Evolutionary conservation across 2,113 vertebrate species (phyloP).

Genomic region (Ceratotherium simum): DNA sequence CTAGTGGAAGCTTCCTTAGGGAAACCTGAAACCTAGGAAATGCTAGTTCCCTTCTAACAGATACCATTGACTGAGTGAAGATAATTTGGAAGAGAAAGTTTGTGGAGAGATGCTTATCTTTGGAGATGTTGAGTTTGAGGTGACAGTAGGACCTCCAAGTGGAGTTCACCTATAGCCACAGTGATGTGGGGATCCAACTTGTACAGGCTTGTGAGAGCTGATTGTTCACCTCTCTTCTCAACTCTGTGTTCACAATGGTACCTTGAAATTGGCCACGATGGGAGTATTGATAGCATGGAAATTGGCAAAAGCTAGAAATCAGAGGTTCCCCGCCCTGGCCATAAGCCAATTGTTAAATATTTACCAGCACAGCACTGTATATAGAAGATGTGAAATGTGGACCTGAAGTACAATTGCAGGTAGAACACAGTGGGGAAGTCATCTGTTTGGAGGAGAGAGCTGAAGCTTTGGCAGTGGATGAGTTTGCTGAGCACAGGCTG

Average conservation of each 20-base stretch:
- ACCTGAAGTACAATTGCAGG: not conserved
- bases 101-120: not conserved
- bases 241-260: not conserved
- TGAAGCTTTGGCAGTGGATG: not conserved
- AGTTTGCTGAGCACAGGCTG: not conserved
- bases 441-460: constrained; percentile 9
- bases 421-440: not conserved
- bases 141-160: not conserved
- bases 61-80: not conserved
- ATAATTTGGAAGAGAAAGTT: not conserved
- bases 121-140: not conserved
- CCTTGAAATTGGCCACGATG: not conserved
- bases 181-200: not conserved
- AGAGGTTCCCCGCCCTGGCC: not conserved
- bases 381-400: not conserved
- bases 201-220: not conserved
- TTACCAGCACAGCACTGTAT: not conserved
- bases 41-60: not conserved
- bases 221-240: not conserved
- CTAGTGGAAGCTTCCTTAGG: not conserved
- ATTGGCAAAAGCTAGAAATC: constrained; percentile 8
- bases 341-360: not conserved
- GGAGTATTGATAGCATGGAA: not conserved
- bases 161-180: not conserved
- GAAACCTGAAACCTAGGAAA: not conserved